Percentiles rank a stretch among this genome's conserved stretches.
phyloP scores from a whole-genome alignment of 2,888 invertebrate species.

The Drosophila falleni region DNA sequence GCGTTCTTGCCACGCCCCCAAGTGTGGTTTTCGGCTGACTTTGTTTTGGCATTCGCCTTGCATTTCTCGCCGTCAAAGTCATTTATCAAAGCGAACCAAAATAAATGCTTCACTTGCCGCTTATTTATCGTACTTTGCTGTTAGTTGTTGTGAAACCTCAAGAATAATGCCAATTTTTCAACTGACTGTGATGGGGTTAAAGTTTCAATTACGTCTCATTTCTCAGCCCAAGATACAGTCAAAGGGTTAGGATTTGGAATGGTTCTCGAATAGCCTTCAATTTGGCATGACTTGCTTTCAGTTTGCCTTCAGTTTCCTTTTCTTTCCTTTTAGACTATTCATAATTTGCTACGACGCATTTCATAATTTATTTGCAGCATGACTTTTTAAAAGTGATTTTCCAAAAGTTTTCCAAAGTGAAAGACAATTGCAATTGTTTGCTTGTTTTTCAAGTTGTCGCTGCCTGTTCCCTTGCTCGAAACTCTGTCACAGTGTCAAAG shows the following conservation, averaged over 20 bases:
- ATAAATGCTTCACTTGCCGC: conserved; percentile 57
- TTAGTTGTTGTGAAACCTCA: conserved; percentile 19
- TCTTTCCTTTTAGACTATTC: neutral
- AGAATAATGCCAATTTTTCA: conserved; percentile 66
- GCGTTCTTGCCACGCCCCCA: conserved; percentile 49
- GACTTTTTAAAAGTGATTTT: conserved; percentile 49
- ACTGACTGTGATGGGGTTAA: conserved; percentile 49
- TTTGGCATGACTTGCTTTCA: conserved; percentile 11
- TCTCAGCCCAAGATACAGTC: conserved; percentile 28
- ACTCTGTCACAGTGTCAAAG: conserved; percentile 27
- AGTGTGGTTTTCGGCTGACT: conserved; percentile 42
- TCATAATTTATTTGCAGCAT: conserved; percentile 51
- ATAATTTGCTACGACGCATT: conserved; percentile 23
- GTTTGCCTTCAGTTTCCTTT: conserved; percentile 5
- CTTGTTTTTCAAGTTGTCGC: conserved; percentile 12
- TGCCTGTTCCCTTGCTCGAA: neutral
- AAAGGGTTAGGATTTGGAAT: conserved; percentile 9
- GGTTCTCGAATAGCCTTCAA: conserved; percentile 20
- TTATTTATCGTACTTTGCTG: conserved; percentile 58
- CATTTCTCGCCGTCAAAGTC: conserved; percentile 54
- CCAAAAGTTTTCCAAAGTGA: conserved; percentile 53
- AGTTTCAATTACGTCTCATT: conserved; percentile 70
- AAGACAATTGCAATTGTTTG: conserved; percentile 59
- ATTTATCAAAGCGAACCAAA: conserved; percentile 68
- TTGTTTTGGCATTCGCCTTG: conserved; percentile 23